These are phyloP conservation scores for Pangasius larnaudii DNA, from an alignment of 2,797 vertebrate genomes.

Conservation along the genomic window DNA sequence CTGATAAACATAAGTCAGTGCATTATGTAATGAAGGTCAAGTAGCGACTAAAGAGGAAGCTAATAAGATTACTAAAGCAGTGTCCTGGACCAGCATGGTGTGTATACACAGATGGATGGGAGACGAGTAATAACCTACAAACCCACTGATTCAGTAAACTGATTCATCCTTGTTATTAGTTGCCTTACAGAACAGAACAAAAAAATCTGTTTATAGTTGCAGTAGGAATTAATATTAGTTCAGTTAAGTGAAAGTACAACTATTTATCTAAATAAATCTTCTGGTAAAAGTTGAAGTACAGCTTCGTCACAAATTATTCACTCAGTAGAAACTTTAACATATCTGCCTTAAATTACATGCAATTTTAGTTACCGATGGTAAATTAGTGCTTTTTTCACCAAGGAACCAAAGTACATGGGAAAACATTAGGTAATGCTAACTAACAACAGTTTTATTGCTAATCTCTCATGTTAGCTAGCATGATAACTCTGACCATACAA, in stretches of 20 bases:
- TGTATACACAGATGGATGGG: not conserved
- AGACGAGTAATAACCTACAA: not conserved
- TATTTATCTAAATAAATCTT: not conserved
- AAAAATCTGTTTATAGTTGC: not conserved
- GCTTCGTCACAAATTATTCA: not conserved
- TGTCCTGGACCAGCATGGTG: not conserved
- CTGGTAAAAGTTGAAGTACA: not conserved
- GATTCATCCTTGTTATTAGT: not conserved
- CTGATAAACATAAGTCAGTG: not conserved
- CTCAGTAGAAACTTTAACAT: not conserved
- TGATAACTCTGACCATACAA: not conserved
- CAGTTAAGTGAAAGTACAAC: not conserved
- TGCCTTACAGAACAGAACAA: not conserved
- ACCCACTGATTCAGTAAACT: conserved; percentile 2
- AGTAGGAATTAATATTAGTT: not conserved
- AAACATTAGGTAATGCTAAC: not conserved
- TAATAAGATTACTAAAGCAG: conserved; percentile 1
- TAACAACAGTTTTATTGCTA: not conserved
- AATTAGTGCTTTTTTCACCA: not conserved
- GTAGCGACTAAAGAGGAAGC: not conserved
- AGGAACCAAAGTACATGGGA: not conserved
- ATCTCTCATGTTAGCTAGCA: not conserved
- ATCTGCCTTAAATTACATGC: not conserved
- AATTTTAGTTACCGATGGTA: not conserved
- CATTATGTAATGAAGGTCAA: not conserved